A percentile compares a stretch with the other conserved stretches of the same genome.
phyloP scores from a whole-genome alignment of 2,113 vertebrate genomes.

The Taxidea taxus region DNA sequence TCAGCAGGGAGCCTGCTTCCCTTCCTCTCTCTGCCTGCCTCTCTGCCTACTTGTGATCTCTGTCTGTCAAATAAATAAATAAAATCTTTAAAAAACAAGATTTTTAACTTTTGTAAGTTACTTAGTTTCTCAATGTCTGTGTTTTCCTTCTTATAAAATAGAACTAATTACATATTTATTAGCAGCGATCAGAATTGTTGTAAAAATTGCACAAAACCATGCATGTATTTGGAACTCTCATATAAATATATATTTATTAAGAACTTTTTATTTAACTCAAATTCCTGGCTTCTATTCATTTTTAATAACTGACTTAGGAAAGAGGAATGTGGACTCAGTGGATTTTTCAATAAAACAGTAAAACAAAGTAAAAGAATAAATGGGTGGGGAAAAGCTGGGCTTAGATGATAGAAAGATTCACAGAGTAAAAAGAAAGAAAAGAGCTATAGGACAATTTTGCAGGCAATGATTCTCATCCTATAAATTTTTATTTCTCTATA shows the following conservation, averaged over 20 bases:
- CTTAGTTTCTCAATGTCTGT: not conserved
- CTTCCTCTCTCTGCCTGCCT: too few species aligned
- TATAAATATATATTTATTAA: not conserved
- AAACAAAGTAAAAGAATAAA: not conserved
- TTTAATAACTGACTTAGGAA: not conserved
- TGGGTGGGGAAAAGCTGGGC: not conserved
- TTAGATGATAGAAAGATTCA: not conserved
- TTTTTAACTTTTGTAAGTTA: not conserved
- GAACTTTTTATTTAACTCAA: not conserved
- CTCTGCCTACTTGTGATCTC: too few species aligned
- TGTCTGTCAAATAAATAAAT: too few species aligned
- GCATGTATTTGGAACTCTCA: not conserved
- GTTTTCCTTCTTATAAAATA: not conserved
- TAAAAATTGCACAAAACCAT: not conserved
- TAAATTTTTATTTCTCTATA: constrained; percentile 37
- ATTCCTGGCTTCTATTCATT: not conserved
- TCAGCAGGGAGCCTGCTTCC: too few species aligned
- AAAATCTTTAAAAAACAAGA: too few species aligned
- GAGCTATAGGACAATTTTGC: not conserved
- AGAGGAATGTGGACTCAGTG: not conserved
- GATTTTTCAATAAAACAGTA: not conserved
- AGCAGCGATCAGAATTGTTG: not conserved
- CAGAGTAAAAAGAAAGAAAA: not conserved
- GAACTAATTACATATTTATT: not conserved
- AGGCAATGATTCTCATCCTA: not conserved